Base-by-base conservation (phyloP, 2,888 invertebrate genomes). In the Andrena camellia region DNA sequence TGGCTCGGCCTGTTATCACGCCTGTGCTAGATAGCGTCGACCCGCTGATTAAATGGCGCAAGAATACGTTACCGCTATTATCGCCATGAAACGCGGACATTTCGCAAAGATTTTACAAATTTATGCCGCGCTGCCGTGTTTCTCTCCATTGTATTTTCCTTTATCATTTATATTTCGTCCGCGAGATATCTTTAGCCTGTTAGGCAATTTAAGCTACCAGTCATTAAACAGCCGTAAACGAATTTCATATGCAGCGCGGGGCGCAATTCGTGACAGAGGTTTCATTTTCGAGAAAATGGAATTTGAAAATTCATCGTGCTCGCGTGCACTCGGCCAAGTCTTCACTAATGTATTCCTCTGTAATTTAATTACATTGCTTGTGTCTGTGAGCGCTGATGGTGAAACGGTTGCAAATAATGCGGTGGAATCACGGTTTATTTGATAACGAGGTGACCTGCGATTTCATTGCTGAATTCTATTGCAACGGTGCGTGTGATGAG, bases 1-100 rank as follows among this genome's bases (percentile, higher is more conserved):
- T 90, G 85, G 88, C 78, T 72, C 66, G 80, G 68, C 83, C 77
- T 84, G 82, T 88, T 90, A 90, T 90, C 87, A 85, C 83, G 75
- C 64, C 73, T 50, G 69, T 86, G 86, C 72, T 77, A 78, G 86
- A 81, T 84, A 86, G 86, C 87, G 85, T 76, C 85, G 82, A 85
- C 78, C 82, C 83, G 88, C 83, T 89, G 90, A 90, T 89, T 90
- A 84, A 86, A 82, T 79, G 84, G 85, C 80, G 78, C 84, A 77
- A 83, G 67, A 74, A 78, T 74, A 64, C 23, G 73, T 62, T 75
- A 48, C 66, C 35, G 26, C 10, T 23, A 80, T 75, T 80, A 70
- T 82, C 75, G 64, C 68, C 54, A 23, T n/a, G 29, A 77, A 52
- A 70, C 60, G n/a, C 68, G 48, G 31, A 35, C 20, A 52, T 78